These are phyloP conservation scores for Holothuria glaberrima DNA, from an alignment of 35 echinoderm and acorn worm species.

Conservation along the genomic window DNA sequence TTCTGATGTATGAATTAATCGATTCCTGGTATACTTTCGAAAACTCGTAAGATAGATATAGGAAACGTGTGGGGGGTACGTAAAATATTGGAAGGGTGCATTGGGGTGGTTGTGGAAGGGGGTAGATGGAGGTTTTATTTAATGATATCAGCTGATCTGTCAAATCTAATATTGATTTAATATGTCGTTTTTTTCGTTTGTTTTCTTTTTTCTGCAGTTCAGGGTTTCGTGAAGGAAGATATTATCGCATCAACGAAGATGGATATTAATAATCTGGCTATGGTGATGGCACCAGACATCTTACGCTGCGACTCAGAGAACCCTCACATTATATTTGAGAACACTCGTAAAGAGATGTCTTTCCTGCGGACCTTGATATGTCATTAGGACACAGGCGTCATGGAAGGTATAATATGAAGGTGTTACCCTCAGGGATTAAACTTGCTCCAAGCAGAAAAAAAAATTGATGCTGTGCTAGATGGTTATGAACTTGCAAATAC, in stretches of 20 bases:
- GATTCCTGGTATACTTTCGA: too few species aligned
- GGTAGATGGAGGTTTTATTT: too few species aligned
- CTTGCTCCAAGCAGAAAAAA: not conserved
- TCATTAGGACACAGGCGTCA: constrained; percentile 77
- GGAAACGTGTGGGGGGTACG: too few species aligned
- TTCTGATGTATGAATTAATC: too few species aligned
- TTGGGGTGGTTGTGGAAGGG: too few species aligned
- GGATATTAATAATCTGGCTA: constrained; percentile 95
- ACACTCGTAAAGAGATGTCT: constrained; percentile 98
- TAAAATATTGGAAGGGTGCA: too few species aligned
- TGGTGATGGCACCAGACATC: constrained; percentile 99
- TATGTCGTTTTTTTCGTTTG: too few species aligned
- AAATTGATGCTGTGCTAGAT: not conserved
- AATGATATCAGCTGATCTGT: too few species aligned
- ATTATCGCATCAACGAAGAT: constrained; percentile 83
- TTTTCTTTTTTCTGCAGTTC: not conserved
- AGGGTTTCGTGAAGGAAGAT: constrained; percentile 86
- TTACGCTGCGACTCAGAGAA: constrained; percentile 92
- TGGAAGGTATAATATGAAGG: constrained; percentile 75
- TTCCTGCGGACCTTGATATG: constrained; percentile 86
- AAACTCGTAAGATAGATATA: too few species aligned
- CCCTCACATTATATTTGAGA: constrained; percentile 96
- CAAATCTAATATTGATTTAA: too few species aligned
- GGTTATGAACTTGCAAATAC: not conserved
- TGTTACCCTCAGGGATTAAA: not conserved